phyloP scores from a whole-genome alignment of 2,797 vertebrate genomes.

The Gastrophryne carolinensis region DNA sequence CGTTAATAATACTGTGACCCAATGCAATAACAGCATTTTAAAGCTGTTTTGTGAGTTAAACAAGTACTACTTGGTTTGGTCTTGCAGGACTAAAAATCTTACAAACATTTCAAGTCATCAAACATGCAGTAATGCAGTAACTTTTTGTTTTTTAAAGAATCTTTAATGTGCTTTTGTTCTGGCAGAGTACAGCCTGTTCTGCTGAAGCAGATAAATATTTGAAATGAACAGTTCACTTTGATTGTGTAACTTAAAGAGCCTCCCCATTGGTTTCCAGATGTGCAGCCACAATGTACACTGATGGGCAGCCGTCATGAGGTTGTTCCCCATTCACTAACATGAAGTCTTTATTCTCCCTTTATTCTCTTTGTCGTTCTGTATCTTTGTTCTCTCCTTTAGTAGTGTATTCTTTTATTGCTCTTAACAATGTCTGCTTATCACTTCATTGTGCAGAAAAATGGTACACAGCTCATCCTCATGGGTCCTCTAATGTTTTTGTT shows the following conservation, averaged over 20 bases:
- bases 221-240: not conserved
- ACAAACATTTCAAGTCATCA: too few species aligned
- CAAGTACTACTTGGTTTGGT: too few species aligned
- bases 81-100: too few species aligned
- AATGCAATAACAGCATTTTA: too few species aligned
- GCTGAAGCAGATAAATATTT: slow-evolving; percentile 6
- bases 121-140: too few species aligned
- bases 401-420: slow-evolving; percentile 1
- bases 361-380: not conserved
- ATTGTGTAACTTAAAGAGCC: not conserved
- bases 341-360: not conserved
- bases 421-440: slow-evolving; percentile 26
- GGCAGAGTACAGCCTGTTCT: not conserved
- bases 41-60: too few species aligned
- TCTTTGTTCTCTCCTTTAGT: slow-evolving; percentile 2
- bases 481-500: slow-evolving; percentile 27
- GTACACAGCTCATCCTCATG: slow-evolving; percentile 1
- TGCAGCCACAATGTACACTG: not conserved
- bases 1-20: too few species aligned
- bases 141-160: too few species aligned
- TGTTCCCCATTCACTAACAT: not conserved
- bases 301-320: not conserved
- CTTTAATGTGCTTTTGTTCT: not conserved
- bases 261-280: slow-evolving; percentile 1
- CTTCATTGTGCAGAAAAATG: not conserved